Percentiles rank a stretch among this genome's conserved stretches.
Conservation (phyloP, 2,797 vertebrate genomes). For the Mormyrus hasselquistii region DNA sequence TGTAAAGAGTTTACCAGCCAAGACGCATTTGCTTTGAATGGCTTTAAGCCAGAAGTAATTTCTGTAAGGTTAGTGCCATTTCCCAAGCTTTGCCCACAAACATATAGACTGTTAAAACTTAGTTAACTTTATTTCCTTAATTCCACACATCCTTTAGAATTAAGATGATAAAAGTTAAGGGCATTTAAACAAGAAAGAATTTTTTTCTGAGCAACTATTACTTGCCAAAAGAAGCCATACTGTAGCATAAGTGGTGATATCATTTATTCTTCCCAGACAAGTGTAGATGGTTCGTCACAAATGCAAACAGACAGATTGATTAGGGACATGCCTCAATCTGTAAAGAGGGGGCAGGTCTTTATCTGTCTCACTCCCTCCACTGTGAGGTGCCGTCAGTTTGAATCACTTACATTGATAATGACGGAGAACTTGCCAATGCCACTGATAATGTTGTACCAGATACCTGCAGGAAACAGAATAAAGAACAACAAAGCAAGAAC, state of each 20-base stretch:
- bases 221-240: not conserved
- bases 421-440: slow-evolving; percentile 73
- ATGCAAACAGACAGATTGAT: not conserved
- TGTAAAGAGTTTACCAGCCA: not conserved
- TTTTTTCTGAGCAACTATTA: not conserved
- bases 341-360: not conserved
- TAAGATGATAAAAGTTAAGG: not conserved
- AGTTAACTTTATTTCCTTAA: not conserved
- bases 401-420: slow-evolving; percentile 71
- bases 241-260: not conserved
- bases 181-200: not conserved
- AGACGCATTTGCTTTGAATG: not conserved
- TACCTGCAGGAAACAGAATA: slow-evolving; percentile 63
- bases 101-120: not conserved
- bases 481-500: slow-evolving; percentile 4
- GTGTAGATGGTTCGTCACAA: not conserved
- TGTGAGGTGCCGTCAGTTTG: not conserved
- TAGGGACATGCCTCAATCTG: not conserved
- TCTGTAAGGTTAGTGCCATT: not conserved
- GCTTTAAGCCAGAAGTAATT: not conserved
- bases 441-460: slow-evolving; percentile 74
- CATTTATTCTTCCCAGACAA: not conserved
- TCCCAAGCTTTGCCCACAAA: not conserved
- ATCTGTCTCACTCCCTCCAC: not conserved
- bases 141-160: not conserved